Base-by-base conservation (phyloP, 1,140 invertebrate genomes). In the Atta texana region DNA sequence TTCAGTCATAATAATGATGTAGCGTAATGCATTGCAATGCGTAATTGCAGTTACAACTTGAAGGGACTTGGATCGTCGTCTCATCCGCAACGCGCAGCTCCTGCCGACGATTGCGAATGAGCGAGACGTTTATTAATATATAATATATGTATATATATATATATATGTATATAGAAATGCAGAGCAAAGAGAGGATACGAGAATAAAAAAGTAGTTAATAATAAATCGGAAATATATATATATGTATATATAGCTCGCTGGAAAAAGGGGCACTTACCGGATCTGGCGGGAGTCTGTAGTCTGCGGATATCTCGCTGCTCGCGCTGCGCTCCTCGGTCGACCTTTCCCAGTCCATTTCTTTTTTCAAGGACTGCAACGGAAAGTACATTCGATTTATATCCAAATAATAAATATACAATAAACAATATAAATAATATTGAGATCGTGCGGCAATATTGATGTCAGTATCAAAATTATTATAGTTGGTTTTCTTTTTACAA, bases 261-360 rank as follows among this genome's bases (percentile, higher is more conserved):
- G 75, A 84, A 82, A 87, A 39, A 84, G 34, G 44, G 39, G n/a
- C 39, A 97, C 97, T 97, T 96, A 98, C 97, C 95, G 97, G 97
- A 96, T 98, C 97, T 94, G 97, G 97, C 90, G 97, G 96, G 94
- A 97, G 96, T 95, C 97, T 96, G 93, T 97, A 98, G 89, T 98
- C 97, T 86, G 97, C 96, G 89, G 97, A 97, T 95, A 97, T 96
- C 95, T 97, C 97, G 92, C 96, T 95, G 85, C 95, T 97, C 90
- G 96, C 96, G 93, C 96, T 97, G 92, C 97, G 97, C 85, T 98
- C 97, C 91, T 98, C 97, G 89, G 96, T 96, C 89, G 96, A 96
- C 92, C 96, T 96, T 94, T 97, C 97, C 97, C 97, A 98, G 93
- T 98, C 97, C 89, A 97, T 96, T 96, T 98, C 98, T 96, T 98